Base-by-base conservation (phyloP, 2,888 invertebrate species). In the Nezara viridula region DNA sequence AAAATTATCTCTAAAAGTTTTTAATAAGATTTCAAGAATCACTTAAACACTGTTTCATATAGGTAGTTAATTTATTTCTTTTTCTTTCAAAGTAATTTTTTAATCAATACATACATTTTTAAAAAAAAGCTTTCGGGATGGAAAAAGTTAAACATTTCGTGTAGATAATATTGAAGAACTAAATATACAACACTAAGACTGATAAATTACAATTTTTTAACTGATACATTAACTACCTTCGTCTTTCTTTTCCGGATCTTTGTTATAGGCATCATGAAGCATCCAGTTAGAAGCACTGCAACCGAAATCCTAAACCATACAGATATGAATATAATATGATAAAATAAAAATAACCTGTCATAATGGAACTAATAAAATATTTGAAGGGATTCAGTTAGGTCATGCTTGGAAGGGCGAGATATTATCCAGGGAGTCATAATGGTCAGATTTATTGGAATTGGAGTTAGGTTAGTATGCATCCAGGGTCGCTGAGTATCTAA, bases 201-300 rank as follows among this genome's bases (percentile, higher is more conserved):
- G n/a, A n/a, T n/a, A n/a, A n/a, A n/a, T n/a, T n/a, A n/a, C n/a
- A n/a, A n/a, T n/a, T n/a, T n/a, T n/a, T n/a, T n/a, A n/a, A n/a
- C n/a, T n/a, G n/a, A n/a, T n/a, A n/a, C n/a, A n/a, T n/a, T n/a
- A n/a, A n/a, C n/a, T 37, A 73, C 66, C 66, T 37, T 73, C 37
- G 21, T 32, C 85, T 47, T 9, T 49, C 49, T 47, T n/a, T 1
- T 10, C 14, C 40, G 60, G 21, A 37, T 27, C 55, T 21, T 52
- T 37, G 21, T 85, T 52, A 44, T 60, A 81, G 1, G 88, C 81
- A 49, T 88, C 88, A 55, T 81, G 37, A 16, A 88, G 40, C 14
- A 47, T n/a, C 88, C 88, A 88, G 19, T n/a, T 52, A 1, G 88
- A 88, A 81, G 88, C 88, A 37, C 47, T 85, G 24, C 88, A 88